phyloP scores from a whole-genome alignment of 2,797 vertebrate species.

The Gymnoscopelus microlampas region DNA sequence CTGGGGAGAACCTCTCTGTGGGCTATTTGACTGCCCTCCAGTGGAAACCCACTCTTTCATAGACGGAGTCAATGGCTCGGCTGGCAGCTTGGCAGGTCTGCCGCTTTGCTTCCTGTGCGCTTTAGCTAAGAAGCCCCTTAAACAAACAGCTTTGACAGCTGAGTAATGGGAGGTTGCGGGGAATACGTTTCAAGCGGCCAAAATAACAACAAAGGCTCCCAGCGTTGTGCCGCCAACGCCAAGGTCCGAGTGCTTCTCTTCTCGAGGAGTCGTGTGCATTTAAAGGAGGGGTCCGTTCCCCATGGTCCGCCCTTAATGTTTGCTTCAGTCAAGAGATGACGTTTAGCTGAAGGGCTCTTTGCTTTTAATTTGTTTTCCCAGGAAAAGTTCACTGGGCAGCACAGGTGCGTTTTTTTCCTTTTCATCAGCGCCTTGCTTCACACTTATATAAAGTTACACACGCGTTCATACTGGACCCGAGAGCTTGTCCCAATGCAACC shows the following conservation, averaged over 20 bases:
- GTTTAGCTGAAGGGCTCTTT: neutral
- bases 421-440: too few relatives aligned
- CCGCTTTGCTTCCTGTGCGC: constrained; percentile 66
- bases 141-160: constrained; percentile 71
- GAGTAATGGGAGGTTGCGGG: constrained; percentile 58
- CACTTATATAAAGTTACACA: too few relatives aligned
- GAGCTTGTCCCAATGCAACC: too few relatives aligned
- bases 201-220: constrained; percentile 53
- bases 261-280: constrained; percentile 6
- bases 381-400: too few relatives aligned
- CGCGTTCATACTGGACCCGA: too few relatives aligned
- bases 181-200: constrained; percentile 49
- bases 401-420: too few relatives aligned
- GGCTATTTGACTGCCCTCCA: constrained; percentile 56
- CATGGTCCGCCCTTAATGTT: constrained; percentile 4
- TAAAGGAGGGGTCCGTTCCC: neutral
- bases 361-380: too few relatives aligned
- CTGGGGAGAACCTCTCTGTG: constrained; percentile 24
- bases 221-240: constrained; percentile 29
- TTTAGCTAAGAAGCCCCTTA: constrained; percentile 40
- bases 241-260: constrained; percentile 28
- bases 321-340: constrained; percentile 21
- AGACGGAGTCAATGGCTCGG: constrained; percentile 61
- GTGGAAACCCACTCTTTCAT: constrained; percentile 59
- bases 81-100: constrained; percentile 68